These are phyloP conservation scores for Zelleria hepariella DNA, from an alignment of 2,888 invertebrate genomes.

Conservation along the genomic window DNA sequence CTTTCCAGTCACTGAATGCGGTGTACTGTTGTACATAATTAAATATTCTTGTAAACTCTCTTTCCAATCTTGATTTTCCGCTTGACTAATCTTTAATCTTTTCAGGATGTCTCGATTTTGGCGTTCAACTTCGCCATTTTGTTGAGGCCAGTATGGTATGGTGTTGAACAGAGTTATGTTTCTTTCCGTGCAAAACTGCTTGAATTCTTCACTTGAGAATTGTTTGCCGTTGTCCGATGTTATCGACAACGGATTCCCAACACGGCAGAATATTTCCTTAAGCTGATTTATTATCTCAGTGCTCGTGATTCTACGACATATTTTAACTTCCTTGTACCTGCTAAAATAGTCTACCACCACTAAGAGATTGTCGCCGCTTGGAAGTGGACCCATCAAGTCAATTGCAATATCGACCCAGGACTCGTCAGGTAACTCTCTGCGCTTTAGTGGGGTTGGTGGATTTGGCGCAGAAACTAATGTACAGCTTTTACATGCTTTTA, in stretches of 20 bases:
- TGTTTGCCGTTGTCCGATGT: constrained; percentile 20
- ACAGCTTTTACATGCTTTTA: constrained; percentile 16
- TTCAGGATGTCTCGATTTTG: constrained; percentile 24
- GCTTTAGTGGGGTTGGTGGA: constrained; percentile 9
- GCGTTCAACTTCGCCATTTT: constrained; percentile 22
- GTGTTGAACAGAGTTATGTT: constrained; percentile 15
- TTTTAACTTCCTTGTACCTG: constrained; percentile 8
- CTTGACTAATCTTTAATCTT: constrained; percentile 15
- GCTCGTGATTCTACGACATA: constrained; percentile 1
- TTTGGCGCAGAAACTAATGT: constrained; percentile 14
- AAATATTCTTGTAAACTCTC: constrained; percentile 11
- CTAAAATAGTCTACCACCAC: constrained; percentile 8
- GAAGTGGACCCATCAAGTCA: constrained; percentile 8
- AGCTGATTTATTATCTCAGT: neutral
- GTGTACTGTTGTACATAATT: constrained; percentile 10
- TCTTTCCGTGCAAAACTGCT: constrained; percentile 11
- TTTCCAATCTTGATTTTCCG: constrained; percentile 13
- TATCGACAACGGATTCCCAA: constrained; percentile 15
- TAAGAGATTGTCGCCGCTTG: constrained; percentile 4
- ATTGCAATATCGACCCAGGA: constrained; percentile 8
- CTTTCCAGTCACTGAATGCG: constrained; percentile 5
- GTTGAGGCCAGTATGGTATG: constrained; percentile 22
- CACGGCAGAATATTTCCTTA: constrained; percentile 10
- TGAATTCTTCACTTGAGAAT: constrained; percentile 18
- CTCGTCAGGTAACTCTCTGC: constrained; percentile 8